phyloP scores from a whole-genome alignment of 2,113 vertebrate species.

The Campylomormyrus numenius region DNA sequence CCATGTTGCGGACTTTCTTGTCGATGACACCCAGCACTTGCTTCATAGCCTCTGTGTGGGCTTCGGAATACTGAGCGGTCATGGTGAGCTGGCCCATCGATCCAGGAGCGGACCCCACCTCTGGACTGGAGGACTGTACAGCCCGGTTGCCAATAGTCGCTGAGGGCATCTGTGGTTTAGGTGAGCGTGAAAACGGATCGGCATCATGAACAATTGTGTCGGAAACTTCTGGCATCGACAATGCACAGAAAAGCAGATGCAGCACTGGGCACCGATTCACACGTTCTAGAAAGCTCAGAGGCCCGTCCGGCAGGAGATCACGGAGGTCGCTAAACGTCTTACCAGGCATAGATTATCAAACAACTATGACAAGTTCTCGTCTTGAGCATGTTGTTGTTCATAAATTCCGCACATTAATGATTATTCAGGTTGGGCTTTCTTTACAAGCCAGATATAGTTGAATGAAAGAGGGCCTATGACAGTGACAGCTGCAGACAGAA shows the following conservation, averaged over 20 bases:
- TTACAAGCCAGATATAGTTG: neutral
- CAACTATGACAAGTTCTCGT: neutral
- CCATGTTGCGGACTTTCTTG: conserved; percentile 91
- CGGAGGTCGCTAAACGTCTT: neutral
- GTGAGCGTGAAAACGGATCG: neutral
- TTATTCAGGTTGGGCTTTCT: neutral
- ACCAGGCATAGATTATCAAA: neutral
- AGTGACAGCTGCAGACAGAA: neutral
- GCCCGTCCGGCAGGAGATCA: neutral
- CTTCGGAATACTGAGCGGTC: conserved; percentile 48
- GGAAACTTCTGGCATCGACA: neutral
- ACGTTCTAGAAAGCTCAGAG: neutral
- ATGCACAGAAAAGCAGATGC: neutral
- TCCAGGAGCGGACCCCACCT: conserved; percentile 66
- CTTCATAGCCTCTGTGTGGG: conserved; percentile 84
- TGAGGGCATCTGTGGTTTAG: conserved; percentile 76
- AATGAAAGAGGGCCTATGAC: neutral
- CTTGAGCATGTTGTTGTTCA: neutral
- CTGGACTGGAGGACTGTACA: conserved; percentile 61
- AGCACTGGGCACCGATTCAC: neutral
- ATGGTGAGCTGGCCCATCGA: conserved; percentile 47
- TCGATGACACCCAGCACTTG: conserved; percentile 87
- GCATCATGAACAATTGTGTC: neutral
- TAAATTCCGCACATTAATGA: neutral
- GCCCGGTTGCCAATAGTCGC: conserved; percentile 79